Conservation (phyloP, 2,113 vertebrate genomes). For the Spea bombifrons region DNA sequence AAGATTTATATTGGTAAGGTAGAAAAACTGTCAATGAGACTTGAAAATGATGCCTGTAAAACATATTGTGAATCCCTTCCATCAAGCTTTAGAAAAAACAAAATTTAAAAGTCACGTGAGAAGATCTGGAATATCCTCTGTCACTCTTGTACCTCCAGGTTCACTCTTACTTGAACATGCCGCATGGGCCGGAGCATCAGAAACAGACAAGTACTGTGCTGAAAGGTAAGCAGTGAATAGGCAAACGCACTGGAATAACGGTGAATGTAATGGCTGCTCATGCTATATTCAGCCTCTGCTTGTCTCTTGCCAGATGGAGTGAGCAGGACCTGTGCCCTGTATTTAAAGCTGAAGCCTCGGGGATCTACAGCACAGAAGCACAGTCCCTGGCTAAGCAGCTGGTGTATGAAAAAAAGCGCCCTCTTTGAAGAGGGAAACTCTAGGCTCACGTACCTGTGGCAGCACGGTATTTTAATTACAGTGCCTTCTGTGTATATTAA, state of each 20-base stretch:
- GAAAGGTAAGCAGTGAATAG: constrained; percentile 57
- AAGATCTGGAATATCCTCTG: neutral
- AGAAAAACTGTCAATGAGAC: too few species aligned
- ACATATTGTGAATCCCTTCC: too few species aligned
- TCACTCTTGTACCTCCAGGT: constrained; percentile 58
- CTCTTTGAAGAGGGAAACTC: neutral
- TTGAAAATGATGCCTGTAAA: too few species aligned
- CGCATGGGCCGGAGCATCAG: constrained; percentile 60
- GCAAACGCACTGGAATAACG: neutral
- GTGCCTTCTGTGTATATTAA: too few species aligned
- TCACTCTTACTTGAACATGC: constrained; percentile 73
- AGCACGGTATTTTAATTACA: too few species aligned
- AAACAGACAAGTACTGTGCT: constrained; percentile 60
- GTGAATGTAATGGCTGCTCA: too few species aligned
- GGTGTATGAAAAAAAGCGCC: constrained; percentile 61
- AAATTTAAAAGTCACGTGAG: neutral
- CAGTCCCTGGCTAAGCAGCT: constrained; percentile 58
- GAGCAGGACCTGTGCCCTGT: constrained; percentile 72
- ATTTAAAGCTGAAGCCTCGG: constrained; percentile 48
- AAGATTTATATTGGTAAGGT: constrained; percentile 68
- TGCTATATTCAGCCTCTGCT: neutral
- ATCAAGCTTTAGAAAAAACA: too few species aligned
- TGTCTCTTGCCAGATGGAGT: constrained; percentile 70
- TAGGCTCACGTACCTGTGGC: neutral
- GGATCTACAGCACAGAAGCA: constrained; percentile 58